Base-by-base conservation (phyloP, 2,113 vertebrate species). In the Plotosus lineatus region DNA sequence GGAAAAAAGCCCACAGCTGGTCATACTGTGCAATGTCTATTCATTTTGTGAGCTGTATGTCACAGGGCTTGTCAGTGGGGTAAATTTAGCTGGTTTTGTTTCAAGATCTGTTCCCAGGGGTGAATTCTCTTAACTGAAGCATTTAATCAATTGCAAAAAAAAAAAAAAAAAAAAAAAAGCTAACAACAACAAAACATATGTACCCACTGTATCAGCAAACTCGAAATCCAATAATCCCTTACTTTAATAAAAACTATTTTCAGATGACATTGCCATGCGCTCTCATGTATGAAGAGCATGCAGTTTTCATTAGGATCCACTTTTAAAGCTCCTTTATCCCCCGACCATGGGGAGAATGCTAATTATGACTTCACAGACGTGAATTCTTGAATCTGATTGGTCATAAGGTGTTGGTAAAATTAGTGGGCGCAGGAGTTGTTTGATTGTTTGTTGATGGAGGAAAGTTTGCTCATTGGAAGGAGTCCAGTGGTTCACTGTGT, bases 171-270 rank as follows among this genome's bases (percentile, higher is more conserved):
- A 0, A 6, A 63, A 69, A 1, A 44, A 44, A 0, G 3, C 36
- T 8, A 26, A 68, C 23, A 42, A 68, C 23, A 44, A 40, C 36
- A 66, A 40, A 63, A 40, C 33, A 65, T 36, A 65, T 38, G 61
- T 23, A 38, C 61, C 61, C n/a, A n/a, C n/a, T n/a, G n/a, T 23
- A 23, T 66, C 63, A 66, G 63, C 38, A 1, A n/a, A 23, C 9
- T 66, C 23, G 63, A 66, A 66, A 42, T 40, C 36, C 36, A 40
- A 11, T 65, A 66, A 66, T 66, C 63, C 21, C 36, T 66, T 66
- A n/a, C 21, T n/a, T 66, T 10, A 66, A 9, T 38, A 12, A 8
- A 36, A 31, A 15, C 60, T 21, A 11, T 58, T 28, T 58, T 58
- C n/a, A 58, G 55, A 58, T 58, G 60, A 63, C 31, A 28, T 17